Conservation (phyloP, 2,113 vertebrate genomes). For the Callocephalon fimbriatum region DNA sequence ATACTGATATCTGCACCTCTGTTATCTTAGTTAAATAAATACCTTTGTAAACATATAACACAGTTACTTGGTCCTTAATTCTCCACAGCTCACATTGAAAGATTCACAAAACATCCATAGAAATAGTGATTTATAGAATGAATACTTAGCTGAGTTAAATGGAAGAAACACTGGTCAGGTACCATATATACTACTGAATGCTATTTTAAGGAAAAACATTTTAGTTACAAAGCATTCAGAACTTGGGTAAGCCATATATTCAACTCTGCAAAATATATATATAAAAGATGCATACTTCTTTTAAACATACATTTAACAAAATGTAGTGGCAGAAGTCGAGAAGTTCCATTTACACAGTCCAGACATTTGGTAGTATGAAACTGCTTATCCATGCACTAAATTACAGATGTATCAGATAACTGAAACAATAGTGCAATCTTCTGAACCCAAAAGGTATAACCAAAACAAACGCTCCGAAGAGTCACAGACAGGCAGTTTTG, state of each 20-base stretch:
- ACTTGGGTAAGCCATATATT: conserved; percentile 66
- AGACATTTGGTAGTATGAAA: conserved; percentile 71
- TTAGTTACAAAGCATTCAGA: conserved; percentile 73
- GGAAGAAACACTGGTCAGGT: conserved; percentile 64
- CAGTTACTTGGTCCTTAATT: conserved; percentile 73
- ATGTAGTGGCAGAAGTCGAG: conserved; percentile 57
- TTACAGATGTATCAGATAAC: conserved; percentile 24
- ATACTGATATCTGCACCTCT: conserved; percentile 70
- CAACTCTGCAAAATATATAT: conserved; percentile 74
- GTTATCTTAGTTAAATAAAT: conserved; percentile 72
- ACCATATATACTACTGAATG: conserved; percentile 66
- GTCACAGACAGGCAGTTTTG: conserved; percentile 59
- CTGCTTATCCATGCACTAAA: conserved; percentile 78
- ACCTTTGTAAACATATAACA: conserved; percentile 75
- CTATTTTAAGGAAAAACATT: conserved; percentile 60
- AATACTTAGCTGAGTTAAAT: conserved; percentile 72
- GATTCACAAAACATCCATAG: conserved; percentile 74
- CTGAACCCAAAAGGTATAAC: conserved; percentile 8
- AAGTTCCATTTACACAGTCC: conserved; percentile 70
- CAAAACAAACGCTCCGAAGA: conserved; percentile 54
- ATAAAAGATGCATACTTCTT: conserved; percentile 71
- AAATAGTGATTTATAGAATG: conserved; percentile 74
- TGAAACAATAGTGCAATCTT: conserved; percentile 34
- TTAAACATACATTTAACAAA: conserved; percentile 72
- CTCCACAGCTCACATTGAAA: conserved; percentile 65